Base-by-base conservation (phyloP, 2,888 invertebrate species). In the Crossocerus cetratus region DNA sequence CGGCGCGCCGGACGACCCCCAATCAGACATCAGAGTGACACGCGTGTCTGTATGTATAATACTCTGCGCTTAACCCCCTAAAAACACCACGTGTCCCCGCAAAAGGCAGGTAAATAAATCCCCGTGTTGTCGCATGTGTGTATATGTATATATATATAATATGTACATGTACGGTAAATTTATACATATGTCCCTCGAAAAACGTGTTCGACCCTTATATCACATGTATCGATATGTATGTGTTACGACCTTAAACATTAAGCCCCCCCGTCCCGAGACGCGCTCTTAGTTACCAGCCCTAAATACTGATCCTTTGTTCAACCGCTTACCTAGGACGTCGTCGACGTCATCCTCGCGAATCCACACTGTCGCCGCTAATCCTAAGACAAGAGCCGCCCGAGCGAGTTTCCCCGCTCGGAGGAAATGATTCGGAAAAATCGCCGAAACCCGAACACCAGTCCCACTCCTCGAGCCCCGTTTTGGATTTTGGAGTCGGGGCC, bases 191-290 rank as follows among this genome's bases (percentile, higher is more conserved):
- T 54, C 21, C 32, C 32, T 5, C 1, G 18, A 61, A 53, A 70
- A 70, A 56, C 18, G 49, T 59, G 13, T 55, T 44, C 16, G n/a
- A 49, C 20, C 23, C 21, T 62, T 62, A 16, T 67, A 71, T 71
- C 66, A 71, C 62, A 66, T 55, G 43, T 71, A 49, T 61, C 62
- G 67, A 71, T 71, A 71, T 63, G 71, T 58, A 71, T 21, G 61
- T 43, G 66, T 71, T 71, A 57, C 18, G 2, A 44, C 13, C 22
- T 63, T 42, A 44, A 49, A 56, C 11, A 49, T 14, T 49, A 49
- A 14, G 16, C 4, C 0, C 3, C 45, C 2, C 49, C 16, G 1
- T 16, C 8, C 1, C 49, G n/a, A n/a, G n/a, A n/a, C n/a, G n/a
- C n/a, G n/a, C 49, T 49, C 49, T 49, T 49, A 49, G 49, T 49